Percentiles rank a stretch among this genome's conserved stretches.
phyloP scores from a whole-genome alignment of 1,140 invertebrate genomes.

The Platyscapa corneri region DNA sequence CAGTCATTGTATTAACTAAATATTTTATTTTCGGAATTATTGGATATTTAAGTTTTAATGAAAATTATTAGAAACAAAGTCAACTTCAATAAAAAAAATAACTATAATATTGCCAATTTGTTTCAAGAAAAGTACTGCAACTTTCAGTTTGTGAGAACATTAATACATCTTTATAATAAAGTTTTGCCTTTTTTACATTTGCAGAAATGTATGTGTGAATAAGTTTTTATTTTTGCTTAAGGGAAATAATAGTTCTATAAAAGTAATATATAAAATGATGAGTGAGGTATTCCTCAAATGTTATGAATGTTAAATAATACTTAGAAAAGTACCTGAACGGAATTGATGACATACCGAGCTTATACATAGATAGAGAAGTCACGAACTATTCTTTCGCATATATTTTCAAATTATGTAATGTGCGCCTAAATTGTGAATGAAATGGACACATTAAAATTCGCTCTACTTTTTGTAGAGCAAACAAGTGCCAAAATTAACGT shows the following conservation, averaged over 20 bases:
- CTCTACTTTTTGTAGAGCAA: constrained; percentile 25
- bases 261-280: not conserved
- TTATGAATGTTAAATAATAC: constrained; percentile 21
- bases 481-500: constrained; percentile 49
- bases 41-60: no score
- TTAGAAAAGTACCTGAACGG: constrained; percentile 47
- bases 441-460: constrained; percentile 11
- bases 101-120: no score
- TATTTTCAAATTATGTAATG: constrained; percentile 39
- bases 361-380: constrained; percentile 39
- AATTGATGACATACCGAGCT: constrained; percentile 47
- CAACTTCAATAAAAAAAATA: no score
- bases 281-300: constrained; percentile 1
- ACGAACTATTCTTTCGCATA: constrained; percentile 41
- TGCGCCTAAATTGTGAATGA: constrained; percentile 38
- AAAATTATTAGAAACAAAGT: no score
- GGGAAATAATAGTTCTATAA: constrained; percentile 9
- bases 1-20: no score
- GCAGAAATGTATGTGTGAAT: not conserved
- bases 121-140: not conserved
- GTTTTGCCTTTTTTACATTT: not conserved
- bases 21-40: no score
- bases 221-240: constrained; percentile 18
- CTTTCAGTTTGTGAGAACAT: not conserved
- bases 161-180: not conserved